phyloP scores from a whole-genome alignment of 2,113 vertebrate species.

The Drymodes brunneopygia region DNA sequence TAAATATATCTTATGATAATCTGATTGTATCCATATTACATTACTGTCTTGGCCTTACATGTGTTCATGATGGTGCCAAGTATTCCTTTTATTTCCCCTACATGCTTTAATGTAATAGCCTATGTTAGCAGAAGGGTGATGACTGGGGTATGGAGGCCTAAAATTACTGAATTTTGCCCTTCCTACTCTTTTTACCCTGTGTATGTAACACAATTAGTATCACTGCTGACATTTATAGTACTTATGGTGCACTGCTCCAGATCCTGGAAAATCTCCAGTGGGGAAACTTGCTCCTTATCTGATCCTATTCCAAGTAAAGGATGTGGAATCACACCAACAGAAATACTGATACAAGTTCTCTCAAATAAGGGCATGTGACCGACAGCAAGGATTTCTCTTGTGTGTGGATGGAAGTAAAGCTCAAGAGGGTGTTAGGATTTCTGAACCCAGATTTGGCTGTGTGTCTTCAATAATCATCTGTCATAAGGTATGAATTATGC shows the following conservation, averaged over 20 bases:
- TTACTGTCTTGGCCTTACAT: background rate
- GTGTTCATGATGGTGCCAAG: background rate
- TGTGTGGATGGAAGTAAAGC: background rate
- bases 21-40: background rate
- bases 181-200: background rate
- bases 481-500: background rate
- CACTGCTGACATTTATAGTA: background rate
- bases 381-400: background rate
- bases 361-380: slow-evolving; percentile 11
- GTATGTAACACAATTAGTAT: background rate
- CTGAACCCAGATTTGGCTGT: background rate
- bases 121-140: background rate
- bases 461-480: background rate
- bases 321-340: background rate
- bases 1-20: background rate
- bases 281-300: slow-evolving; percentile 37
- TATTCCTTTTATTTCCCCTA: background rate
- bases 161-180: background rate
- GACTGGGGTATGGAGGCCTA: background rate
- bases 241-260: slow-evolving; percentile 1
- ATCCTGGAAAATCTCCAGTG: slow-evolving; percentile 10
- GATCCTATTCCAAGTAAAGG: background rate
- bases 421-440: background rate
- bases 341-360: background rate
- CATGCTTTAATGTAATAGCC: background rate